Percentiles rank a stretch among this genome's conserved stretches.
phyloP scores from a whole-genome alignment of 2,113 vertebrate species.

The Perca schrenkii region DNA sequence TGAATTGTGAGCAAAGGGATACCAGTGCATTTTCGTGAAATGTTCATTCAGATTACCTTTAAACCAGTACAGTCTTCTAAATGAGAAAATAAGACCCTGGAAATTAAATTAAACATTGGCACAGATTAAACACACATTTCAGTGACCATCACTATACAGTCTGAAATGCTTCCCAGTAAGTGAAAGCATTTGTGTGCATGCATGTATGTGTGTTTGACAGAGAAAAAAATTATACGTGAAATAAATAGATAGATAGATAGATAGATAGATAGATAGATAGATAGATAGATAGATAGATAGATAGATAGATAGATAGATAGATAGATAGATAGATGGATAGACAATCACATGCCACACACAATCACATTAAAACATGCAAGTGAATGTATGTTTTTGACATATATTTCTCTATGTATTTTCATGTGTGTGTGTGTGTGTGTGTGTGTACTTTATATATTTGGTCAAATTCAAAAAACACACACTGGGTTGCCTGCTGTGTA shows the following conservation, averaged over 20 bases:
- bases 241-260: background rate
- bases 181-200: background rate
- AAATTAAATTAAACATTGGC: background rate
- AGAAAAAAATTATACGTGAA: background rate
- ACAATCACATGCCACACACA: too few relatives aligned
- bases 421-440: background rate
- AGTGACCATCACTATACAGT: background rate
- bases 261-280: too few relatives aligned
- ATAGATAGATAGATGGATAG: too few relatives aligned
- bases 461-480: conserved; percentile 19
- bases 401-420: background rate
- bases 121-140: background rate
- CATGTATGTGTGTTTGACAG: background rate
- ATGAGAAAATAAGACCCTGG: background rate
- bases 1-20: background rate
- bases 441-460: background rate
- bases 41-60: background rate
- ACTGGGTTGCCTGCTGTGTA: conserved; percentile 28
- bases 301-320: background rate
- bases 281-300: too few relatives aligned
- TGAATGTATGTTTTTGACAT: background rate
- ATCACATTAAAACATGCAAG: too few relatives aligned
- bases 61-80: background rate
- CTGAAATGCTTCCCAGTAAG: background rate
- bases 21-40: background rate